Evolutionary conservation across 2,113 vertebrate species (phyloP), one percentile per base, ranked within the genome.

Genomic region (Numida meleagris): DNA sequence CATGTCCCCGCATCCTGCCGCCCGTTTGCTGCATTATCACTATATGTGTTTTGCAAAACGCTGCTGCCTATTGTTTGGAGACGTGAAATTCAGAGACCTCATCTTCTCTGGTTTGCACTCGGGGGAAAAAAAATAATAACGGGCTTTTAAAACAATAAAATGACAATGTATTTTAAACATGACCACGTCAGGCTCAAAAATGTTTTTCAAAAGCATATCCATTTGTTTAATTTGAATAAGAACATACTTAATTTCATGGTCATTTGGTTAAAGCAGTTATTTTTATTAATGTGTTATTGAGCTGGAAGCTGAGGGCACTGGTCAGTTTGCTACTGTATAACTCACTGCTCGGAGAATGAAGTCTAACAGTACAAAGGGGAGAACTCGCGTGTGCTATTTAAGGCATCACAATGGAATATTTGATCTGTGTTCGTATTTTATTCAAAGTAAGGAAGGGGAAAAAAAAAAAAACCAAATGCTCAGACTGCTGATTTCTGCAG

Each of bases 401-500:
- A 53, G 91, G 85, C 82, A 85, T 89, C 95, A 83, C 88, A 38
- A 86, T 86, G 59, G 82, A 95, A 90, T 88, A 93, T 94, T 96
- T 96, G 92, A 97, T 95, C 95, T 96, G 96, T 94, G 96, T 89
- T 95, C 93, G 94, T 97, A 96, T 96, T 96, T 97, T 97, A 95
- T 94, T 97, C 96, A 97, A 95, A 97, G 95, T 90, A 94, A 97
- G 84, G 80, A 78, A 31, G 34, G 42, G 23, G 20, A 53, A 29
- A 29, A 88, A 66, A 88, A 66, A 88, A 87, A 95, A 88, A 33
- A 20, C 87, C 93, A 96, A 80, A 89, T 6, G n/a, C 83, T 97
- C 95, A 97, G 96, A 97, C 80, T 96, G 98, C 96, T 98, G 97
- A 98, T 98, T 98, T 97, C 97, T 97, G 97, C 96, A 97, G 95